A percentile compares a stretch with the other conserved stretches of the same genome.
These are phyloP conservation scores for Cyanoliseus patagonus DNA, from an alignment of 2,113 vertebrate species.

Conservation along the genomic window DNA sequence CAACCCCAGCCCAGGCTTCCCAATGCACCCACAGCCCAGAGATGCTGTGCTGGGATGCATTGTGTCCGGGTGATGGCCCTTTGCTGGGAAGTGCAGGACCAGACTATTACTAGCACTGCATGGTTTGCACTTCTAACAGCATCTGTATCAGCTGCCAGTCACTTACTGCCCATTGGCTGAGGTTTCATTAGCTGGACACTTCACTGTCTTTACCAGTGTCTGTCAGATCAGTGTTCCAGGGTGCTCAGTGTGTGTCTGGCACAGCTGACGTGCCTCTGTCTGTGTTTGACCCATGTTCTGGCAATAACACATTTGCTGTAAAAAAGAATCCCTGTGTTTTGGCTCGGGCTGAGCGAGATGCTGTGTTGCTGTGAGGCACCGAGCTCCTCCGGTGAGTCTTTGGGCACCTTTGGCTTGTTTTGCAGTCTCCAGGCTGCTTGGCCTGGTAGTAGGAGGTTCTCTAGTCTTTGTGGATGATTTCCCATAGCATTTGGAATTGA, in stretches of 20 bases:
- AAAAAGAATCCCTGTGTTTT: neutral
- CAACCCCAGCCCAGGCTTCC: neutral
- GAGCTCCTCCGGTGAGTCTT: neutral
- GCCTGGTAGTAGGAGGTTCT: neutral
- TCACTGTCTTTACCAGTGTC: neutral
- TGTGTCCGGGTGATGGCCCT: neutral
- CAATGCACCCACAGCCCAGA: neutral
- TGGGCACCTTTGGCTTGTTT: neutral
- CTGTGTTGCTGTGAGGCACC: neutral
- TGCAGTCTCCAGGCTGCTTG: neutral
- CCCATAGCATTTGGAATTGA: neutral
- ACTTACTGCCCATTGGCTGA: neutral
- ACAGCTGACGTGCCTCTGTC: neutral
- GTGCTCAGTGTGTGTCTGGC: rapidly evolving
- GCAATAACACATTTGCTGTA: neutral
- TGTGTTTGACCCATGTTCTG: neutral
- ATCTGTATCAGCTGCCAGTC: neutral
- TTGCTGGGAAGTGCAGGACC: neutral
- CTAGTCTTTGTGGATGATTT: neutral
- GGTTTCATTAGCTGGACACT: neutral
- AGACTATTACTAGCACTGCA: neutral
- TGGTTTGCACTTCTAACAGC: neutral
- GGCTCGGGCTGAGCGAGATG: neutral
- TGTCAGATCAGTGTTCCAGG: neutral
- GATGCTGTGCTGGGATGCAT: rapidly evolving